These are phyloP conservation scores for Tetragnatha montana DNA, from an alignment of 2,888 invertebrate species.

Conservation along the genomic window DNA sequence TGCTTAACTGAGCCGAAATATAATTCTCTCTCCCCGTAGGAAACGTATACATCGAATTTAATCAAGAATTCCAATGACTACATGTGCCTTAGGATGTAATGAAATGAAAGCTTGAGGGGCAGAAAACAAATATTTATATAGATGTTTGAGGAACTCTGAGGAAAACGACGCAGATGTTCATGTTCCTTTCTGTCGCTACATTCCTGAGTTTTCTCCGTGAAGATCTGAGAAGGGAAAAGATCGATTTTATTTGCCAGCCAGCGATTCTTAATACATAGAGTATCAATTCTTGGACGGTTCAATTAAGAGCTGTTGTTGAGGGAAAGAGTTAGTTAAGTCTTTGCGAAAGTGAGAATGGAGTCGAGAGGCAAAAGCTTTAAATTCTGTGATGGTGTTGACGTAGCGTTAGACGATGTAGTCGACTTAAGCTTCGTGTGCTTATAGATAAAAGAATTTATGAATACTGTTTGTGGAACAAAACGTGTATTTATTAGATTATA, in stretches of 20 bases:
- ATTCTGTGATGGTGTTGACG: conserved; percentile 29
- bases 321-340: background rate
- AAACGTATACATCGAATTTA: conserved; percentile 59
- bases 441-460: background rate
- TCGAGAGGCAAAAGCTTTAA: background rate
- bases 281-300: too few species aligned
- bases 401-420: background rate
- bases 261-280: too few species aligned
- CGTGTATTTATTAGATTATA: background rate
- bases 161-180: background rate
- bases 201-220: background rate
- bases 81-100: conserved; percentile 45
- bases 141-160: background rate
- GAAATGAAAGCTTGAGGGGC: conserved; percentile 16
- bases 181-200: background rate
- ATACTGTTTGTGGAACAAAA: background rate
- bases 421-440: background rate
- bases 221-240: background rate
- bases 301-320: background rate
- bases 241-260: background rate
- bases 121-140: conserved; percentile 3
- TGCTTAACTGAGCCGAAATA: conserved; percentile 12
- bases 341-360: background rate
- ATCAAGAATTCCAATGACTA: conserved; percentile 45
- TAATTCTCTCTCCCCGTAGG: background rate